Percentiles rank a stretch among this genome's conserved stretches.
Evolutionary conservation across 2,888 invertebrate genomes (phyloP).

Genomic region (Leptothorax acervorum): DNA sequence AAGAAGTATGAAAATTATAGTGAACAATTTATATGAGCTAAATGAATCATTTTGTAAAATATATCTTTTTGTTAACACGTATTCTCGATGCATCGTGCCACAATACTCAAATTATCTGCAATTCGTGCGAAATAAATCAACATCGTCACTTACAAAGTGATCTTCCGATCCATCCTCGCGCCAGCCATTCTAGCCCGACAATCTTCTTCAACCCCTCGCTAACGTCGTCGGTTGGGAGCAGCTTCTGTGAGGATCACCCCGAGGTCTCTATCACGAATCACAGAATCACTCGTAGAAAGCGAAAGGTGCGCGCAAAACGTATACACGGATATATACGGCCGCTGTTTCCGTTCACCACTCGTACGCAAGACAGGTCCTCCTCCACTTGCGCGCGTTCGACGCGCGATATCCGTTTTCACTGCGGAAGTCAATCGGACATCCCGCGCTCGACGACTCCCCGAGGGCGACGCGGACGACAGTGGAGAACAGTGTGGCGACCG

Average conservation of each 20-base stretch:
- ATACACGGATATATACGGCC: slow-evolving; percentile 8
- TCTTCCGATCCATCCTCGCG: slow-evolving; percentile 70
- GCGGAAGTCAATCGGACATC: slow-evolving; percentile 48
- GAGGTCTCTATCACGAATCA: slow-evolving; percentile 70
- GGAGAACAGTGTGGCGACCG: slow-evolving; percentile 20
- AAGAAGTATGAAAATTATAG: background rate
- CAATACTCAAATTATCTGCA: background rate
- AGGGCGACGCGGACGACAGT: slow-evolving; percentile 56
- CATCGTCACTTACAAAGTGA: slow-evolving; percentile 69
- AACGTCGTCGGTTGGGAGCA: slow-evolving; percentile 16
- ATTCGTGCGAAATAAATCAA: slow-evolving; percentile 48
- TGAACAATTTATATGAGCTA: background rate
- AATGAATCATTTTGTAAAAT: background rate
- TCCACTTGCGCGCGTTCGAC: slow-evolving; percentile 61
- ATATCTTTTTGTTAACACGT: background rate
- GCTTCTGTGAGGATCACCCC: slow-evolving; percentile 10
- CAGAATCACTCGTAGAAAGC: slow-evolving; percentile 70
- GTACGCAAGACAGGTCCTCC: slow-evolving; percentile 45
- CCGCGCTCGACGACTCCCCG: slow-evolving; percentile 24
- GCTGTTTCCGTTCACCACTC: slow-evolving; percentile 42
- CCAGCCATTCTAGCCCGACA: slow-evolving; percentile 58
- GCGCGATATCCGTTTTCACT: slow-evolving; percentile 63
- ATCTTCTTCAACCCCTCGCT: slow-evolving; percentile 53
- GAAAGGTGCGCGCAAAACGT: slow-evolving; percentile 60
- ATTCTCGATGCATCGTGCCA: background rate